Evolutionary conservation across 2,888 invertebrate genomes (phyloP).

Genomic region (Scaptomyza reducta): DNA sequence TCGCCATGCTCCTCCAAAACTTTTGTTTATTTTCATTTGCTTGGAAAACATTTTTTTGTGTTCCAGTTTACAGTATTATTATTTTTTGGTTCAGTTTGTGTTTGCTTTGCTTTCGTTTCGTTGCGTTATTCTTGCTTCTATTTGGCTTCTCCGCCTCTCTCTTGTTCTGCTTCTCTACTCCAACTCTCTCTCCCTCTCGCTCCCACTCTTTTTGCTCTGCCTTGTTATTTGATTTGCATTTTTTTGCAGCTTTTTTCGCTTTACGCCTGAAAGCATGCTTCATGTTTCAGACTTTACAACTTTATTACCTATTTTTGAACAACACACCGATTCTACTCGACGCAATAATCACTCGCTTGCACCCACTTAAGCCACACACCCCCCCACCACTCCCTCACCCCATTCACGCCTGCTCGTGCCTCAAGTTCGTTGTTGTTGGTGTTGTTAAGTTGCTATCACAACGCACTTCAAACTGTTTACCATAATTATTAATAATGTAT

Average conservation of each 20-base stretch:
- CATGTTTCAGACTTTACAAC: slow-evolving; percentile 20
- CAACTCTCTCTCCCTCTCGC: background rate
- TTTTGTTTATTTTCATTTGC: slow-evolving; percentile 60
- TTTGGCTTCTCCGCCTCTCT: background rate
- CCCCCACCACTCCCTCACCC: too few relatives aligned
- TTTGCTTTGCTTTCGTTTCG: slow-evolving; percentile 35
- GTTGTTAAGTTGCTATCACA: slow-evolving; percentile 36
- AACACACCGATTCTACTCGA: background rate
- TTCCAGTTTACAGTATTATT: slow-evolving; percentile 9
- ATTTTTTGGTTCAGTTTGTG: slow-evolving; percentile 30
- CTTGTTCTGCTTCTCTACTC: background rate
- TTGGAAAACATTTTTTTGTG: slow-evolving; percentile 49
- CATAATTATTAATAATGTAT: slow-evolving; percentile 64
- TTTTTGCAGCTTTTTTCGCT: too few relatives aligned
- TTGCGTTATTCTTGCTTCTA: slow-evolving; percentile 17
- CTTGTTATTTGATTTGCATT: background rate
- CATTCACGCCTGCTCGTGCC: background rate
- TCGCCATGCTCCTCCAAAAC: slow-evolving; percentile 36
- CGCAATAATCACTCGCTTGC: slow-evolving; percentile 2
- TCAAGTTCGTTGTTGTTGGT: slow-evolving; percentile 2
- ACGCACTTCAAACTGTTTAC: slow-evolving; percentile 65
- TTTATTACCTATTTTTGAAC: slow-evolving; percentile 34
- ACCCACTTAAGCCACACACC: slow-evolving; percentile 6
- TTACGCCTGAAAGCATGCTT: slow-evolving; percentile 30
- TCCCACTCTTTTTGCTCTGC: too few relatives aligned